Percentiles rank a stretch among this genome's conserved stretches.
Evolutionary conservation across 2,797 vertebrate species (phyloP).

Genomic region (Manis pentadactyla): DNA sequence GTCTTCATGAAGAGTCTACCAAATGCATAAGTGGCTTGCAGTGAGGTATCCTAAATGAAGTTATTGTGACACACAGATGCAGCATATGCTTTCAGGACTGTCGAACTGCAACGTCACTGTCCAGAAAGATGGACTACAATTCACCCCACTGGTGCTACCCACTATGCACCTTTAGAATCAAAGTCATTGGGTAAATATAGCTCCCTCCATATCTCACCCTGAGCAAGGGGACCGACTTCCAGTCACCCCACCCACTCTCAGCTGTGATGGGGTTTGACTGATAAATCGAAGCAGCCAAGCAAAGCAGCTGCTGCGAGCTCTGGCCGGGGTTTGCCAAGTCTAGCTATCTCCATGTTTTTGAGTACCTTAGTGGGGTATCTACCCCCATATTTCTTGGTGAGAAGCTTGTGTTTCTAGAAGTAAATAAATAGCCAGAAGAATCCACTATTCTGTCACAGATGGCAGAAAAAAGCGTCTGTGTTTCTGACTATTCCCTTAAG

Average conservation of each 20-base stretch:
- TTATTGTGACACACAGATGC: constrained; percentile 12
- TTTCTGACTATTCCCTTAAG: constrained; percentile 77
- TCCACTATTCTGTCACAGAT: constrained; percentile 69
- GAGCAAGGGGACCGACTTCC: not conserved
- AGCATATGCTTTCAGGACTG: not conserved
- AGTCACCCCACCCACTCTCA: not conserved
- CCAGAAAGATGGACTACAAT: constrained; percentile 26
- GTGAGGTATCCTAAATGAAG: constrained; percentile 69
- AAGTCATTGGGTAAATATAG: constrained; percentile 50
- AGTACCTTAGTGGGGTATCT: not conserved
- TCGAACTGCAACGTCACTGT: not conserved
- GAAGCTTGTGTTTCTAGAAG: constrained; percentile 52
- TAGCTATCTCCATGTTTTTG: not conserved
- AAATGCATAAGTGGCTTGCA: not conserved
- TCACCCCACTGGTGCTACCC: constrained; percentile 43
- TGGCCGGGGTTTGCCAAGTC: not conserved
- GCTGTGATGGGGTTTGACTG: not conserved
- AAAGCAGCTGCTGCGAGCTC: constrained; percentile 27
- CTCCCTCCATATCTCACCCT: not conserved
- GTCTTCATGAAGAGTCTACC: not conserved
- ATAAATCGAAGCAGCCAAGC: constrained; percentile 29
- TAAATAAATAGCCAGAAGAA: constrained; percentile 62
- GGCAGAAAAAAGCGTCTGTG: constrained; percentile 61
- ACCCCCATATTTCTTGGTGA: not conserved
- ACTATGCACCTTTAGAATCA: not conserved